Evolutionary conservation across 2,797 vertebrate genomes (phyloP), one percentile per base, ranked within the genome.

Genomic region (Lateolabrax maculatus): DNA sequence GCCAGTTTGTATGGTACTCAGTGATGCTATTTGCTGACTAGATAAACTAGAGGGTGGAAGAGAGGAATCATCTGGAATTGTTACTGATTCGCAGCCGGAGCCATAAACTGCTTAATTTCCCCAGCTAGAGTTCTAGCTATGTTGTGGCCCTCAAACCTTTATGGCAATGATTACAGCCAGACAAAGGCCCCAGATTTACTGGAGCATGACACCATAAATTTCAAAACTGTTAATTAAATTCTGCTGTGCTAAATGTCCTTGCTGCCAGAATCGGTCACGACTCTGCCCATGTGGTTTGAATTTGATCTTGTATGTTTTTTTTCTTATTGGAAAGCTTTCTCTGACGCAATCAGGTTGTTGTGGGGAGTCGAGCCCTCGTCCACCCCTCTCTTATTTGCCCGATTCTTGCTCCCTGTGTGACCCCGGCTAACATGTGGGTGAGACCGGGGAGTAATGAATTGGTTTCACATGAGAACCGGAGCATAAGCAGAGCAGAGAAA

Each of bases 161-260:
- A 81, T 85, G 89, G 86, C 80, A 84, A 72, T 84, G 92, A 94
- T 93, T 92, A 89, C 61, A 80, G 66, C 73, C 83, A 92, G 89
- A 94, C 85, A 90, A 91, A 93, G 86, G 81, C 69, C 85, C 62
- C 85, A 90, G 81, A 92, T 92, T 95, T 92, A 90, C 84, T 92
- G 81, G 76, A 79, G 90, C 80, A 55, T 69, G 84, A 89, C 88
- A 75, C 89, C 90, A 84, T 94, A 90, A 91, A 94, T 93, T 90
- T 89, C 61, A 66, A 85, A 88, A 84, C 82, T 87, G 86, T 90
- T 93, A 90, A 95, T 95, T 90, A 91, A 94, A 94, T 90, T 90
- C 89, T 88, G 89, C 81, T 91, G 85, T 86, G 89, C 87, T 86
- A 51, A 89, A 90, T 80, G 61, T 75, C 74, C 84, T 79, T 29